Base-by-base conservation (phyloP, 2,113 vertebrate species). In the Rhadina sibilatrix region DNA sequence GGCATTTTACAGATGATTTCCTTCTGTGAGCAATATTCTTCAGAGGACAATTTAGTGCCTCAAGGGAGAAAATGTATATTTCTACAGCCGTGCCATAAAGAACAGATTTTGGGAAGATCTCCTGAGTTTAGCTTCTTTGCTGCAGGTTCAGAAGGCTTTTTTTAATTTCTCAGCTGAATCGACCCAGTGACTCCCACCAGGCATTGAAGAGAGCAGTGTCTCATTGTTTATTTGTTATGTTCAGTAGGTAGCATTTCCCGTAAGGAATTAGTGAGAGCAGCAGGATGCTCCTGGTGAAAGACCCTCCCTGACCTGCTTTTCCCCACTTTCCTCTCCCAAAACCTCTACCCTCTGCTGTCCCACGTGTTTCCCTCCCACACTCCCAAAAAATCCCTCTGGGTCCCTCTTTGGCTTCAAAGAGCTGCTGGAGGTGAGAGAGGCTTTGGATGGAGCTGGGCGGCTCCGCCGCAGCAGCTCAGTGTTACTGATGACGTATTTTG, bases 1-100 rank as follows among this genome's bases (percentile, higher is more conserved):
- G 70, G 69, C 50, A 54, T 94, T 94, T 70, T 89, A 44, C 65
- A 88, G 54, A 85, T 77, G 6, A 90, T 95, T 95, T 92, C 81
- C 65, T 88, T 82, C 66, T 93, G 42, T 53, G 91, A 87, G 60
- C 76, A 76, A 23, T 89, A 90, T 90, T 84, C 64, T 91, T 59
- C 40, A 82, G 79, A 53, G 86, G 52, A 84, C 52, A 89, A 93
- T 87, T 83, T 96, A 76, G 91, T 82, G 27, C 35, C 72, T 63
- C 46, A 72, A 57, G 78, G 37, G 72, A 78, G 64, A 95, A 95
- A 54, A 52, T 14, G 23, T 23, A 25, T 78, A 37, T 95, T 87
- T 93, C 88, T 95, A 63, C 84, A 70, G 47, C 71, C 27, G 12
- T 90, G 56, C 57, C 82, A 88, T 80, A 89, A 89, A 92, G 87